Conservation (phyloP, 2,113 vertebrate genomes). For the Rattus rattus region DNA sequence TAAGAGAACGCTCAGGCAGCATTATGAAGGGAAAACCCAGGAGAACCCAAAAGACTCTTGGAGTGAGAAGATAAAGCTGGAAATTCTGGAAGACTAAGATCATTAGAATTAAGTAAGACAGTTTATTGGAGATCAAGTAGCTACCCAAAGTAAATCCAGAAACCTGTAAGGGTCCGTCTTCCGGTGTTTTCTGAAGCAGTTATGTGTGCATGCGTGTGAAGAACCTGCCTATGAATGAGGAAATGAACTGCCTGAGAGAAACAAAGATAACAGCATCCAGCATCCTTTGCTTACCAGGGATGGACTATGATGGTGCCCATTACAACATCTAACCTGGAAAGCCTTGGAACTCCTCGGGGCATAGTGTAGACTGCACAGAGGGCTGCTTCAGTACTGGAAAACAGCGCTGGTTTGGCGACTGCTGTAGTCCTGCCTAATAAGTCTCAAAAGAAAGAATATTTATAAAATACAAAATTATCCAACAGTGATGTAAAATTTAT, state of each 20-base stretch:
- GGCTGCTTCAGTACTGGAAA: not conserved
- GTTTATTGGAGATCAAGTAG: not conserved
- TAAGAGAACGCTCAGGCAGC: not conserved
- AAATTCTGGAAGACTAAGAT: not conserved
- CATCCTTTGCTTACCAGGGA: not conserved
- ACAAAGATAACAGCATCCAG: not conserved
- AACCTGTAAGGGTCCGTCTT: not conserved
- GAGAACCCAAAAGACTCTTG: not conserved
- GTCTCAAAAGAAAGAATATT: not conserved
- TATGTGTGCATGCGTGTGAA: not conserved
- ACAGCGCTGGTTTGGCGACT: not conserved
- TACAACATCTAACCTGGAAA: not conserved
- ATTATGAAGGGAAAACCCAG: not conserved
- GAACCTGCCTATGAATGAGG: not conserved
- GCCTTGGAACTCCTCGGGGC: not conserved
- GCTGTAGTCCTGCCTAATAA: not conserved
- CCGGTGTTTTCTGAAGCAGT: not conserved
- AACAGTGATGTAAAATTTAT: not conserved
- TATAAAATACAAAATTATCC: constrained; percentile 8
- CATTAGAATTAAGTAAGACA: not conserved
- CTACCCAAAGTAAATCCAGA: not conserved
- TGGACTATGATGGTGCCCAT: not conserved
- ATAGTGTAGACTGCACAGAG: not conserved
- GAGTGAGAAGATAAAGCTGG: not conserved
- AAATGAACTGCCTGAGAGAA: not conserved